Conservation (phyloP, 2,113 vertebrate species). For the Trematocara variabile region DNA sequence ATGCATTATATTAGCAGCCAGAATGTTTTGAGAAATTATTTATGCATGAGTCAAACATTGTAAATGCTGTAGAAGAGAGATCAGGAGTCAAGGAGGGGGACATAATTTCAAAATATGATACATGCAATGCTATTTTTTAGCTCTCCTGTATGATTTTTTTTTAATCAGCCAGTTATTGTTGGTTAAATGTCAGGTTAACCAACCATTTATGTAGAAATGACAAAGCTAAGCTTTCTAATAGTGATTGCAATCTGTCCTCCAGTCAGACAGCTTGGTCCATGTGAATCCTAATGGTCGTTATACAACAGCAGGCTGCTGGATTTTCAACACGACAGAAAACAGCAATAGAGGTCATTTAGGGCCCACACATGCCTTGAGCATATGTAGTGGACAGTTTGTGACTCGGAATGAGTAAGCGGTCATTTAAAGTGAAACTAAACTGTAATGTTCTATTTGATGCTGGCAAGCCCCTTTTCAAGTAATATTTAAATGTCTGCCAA, state of each 20-base stretch:
- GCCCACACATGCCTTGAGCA: conserved; percentile 30
- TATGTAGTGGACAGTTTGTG: conserved; percentile 19
- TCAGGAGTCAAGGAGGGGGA: neutral
- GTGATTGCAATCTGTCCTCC: conserved; percentile 8
- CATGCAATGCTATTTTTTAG: neutral
- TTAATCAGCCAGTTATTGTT: conserved; percentile 19
- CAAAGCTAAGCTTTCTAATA: conserved; percentile 8
- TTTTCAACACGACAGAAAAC: conserved; percentile 48
- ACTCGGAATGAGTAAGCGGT: conserved; percentile 33
- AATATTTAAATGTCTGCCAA: neutral
- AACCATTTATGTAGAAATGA: conserved; percentile 10
- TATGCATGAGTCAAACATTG: neutral
- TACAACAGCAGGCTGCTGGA: conserved; percentile 25
- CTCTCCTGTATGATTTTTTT: neutral
- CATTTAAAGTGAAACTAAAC: conserved; percentile 17
- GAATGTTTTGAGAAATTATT: neutral
- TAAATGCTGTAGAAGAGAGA: neutral
- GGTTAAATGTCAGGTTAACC: conserved; percentile 28
- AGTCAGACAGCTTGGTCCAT: conserved; percentile 23
- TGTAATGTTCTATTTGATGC: neutral
- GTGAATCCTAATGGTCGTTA: conserved; percentile 27
- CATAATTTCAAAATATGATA: neutral
- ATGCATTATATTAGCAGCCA: neutral
- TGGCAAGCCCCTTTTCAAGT: neutral
- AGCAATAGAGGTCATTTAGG: conserved; percentile 58